Conservation (phyloP, 2,797 vertebrate genomes). For the Trematomus bernacchii region DNA sequence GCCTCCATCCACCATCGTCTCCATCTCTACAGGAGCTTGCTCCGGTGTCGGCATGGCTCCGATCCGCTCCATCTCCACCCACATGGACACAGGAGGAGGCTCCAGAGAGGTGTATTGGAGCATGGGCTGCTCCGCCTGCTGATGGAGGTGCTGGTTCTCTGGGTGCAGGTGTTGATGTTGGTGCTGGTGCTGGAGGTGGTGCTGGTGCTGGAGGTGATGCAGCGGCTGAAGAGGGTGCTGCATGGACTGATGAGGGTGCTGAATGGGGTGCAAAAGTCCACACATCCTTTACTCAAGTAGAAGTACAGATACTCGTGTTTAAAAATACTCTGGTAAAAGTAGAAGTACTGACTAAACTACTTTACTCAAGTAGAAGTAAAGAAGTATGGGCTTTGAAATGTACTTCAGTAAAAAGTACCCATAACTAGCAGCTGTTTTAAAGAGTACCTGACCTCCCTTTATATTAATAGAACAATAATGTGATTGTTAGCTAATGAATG, state of each 20-base stretch:
- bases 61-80: conserved; percentile 68
- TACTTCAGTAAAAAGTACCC: no score
- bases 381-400: no score
- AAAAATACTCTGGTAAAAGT: no score
- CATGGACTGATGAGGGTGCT: conserved; percentile 44
- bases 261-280: conserved; percentile 56
- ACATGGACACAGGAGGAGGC: conserved; percentile 48
- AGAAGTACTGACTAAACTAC: no score
- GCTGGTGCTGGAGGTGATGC: conserved; percentile 70
- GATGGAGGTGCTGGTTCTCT: conserved; percentile 57
- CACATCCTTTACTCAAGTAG: no score
- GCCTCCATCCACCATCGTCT: not conserved
- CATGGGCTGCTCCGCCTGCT: conserved; percentile 43
- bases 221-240: conserved; percentile 72
- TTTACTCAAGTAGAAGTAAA: no score
- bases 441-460: no score
- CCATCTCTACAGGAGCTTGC: conserved; percentile 55
- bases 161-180: conserved; percentile 59
- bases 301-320: conserved; percentile 28
- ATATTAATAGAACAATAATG: no score
- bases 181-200: conserved; percentile 70
- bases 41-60: conserved; percentile 21
- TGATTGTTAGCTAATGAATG: no score
- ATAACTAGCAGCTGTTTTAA: no score
- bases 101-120: conserved; percentile 74